phyloP scores from a whole-genome alignment of 1,140 invertebrate genomes.

The Pseudomyrmex gracilis region DNA sequence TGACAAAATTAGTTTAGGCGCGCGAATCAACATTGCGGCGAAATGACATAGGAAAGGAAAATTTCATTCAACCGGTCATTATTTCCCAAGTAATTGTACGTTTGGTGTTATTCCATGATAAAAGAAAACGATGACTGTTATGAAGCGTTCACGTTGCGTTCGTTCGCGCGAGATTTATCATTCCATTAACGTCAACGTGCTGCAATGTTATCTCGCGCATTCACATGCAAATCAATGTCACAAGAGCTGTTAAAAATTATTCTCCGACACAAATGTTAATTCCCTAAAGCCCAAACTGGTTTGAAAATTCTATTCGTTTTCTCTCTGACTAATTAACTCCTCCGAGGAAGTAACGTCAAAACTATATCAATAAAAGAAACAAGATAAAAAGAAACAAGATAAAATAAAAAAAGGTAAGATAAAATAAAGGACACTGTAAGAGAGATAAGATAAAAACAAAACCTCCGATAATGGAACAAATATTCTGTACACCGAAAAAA shows the following conservation, averaged over 20 bases:
- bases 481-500: too few relatives aligned
- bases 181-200: not conserved
- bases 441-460: not conserved
- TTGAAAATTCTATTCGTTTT: not conserved
- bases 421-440: not conserved
- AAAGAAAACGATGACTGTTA: not conserved
- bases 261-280: not conserved
- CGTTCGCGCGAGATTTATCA: not conserved
- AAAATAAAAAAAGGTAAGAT: not conserved
- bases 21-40: not conserved
- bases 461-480: not conserved
- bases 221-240: not conserved
- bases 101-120: not conserved
- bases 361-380: too few relatives aligned
- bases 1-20: not conserved
- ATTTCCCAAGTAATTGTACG: slow-evolving; percentile 29
- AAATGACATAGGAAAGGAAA: not conserved
- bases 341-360: too few relatives aligned
- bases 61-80: slow-evolving; percentile 15
- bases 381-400: not conserved
- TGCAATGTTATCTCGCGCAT: not conserved
- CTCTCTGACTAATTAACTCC: too few relatives aligned
- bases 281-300: not conserved
- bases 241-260: not conserved
- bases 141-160: not conserved